Conservation (phyloP, 2,888 invertebrate genomes). For the Mechanitis mazaeus region DNA sequence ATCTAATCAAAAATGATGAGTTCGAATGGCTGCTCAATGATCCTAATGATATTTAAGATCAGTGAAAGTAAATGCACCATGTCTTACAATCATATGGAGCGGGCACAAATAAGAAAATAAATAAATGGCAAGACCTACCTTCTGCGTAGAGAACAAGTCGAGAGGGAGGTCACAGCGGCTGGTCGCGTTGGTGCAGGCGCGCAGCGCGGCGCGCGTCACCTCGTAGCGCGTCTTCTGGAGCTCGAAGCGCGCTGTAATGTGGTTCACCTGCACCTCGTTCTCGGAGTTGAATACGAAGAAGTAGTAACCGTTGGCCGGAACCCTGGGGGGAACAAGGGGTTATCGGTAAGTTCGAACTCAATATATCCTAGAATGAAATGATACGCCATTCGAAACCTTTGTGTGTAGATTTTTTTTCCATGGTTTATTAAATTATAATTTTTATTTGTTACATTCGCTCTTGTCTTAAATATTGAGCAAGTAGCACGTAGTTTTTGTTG, state of each 20-base stretch:
- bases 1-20: no score
- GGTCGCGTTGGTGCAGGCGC: conserved; percentile 80
- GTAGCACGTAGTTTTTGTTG: no score
- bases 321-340: conserved; percentile 52
- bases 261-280: conserved; percentile 85
- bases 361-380: no score
- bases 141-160: conserved; percentile 82
- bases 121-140: conserved; percentile 46
- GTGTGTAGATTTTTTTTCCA: no score
- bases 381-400: no score
- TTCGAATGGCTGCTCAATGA: no score
- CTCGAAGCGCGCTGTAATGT: conserved; percentile 81
- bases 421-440: no score
- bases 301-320: conserved; percentile 86
- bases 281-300: conserved; percentile 90
- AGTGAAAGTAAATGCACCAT: no score
- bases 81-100: no score
- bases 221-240: conserved; percentile 84
- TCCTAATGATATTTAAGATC: no score
- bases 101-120: background rate
- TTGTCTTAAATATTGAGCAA: no score
- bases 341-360: background rate
- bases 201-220: conserved; percentile 76
- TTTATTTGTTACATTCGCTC: no score
- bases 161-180: conserved; percentile 79